These are phyloP conservation scores for Epinephelus moara DNA, from an alignment of 2,113 vertebrate species.

Conservation along the genomic window DNA sequence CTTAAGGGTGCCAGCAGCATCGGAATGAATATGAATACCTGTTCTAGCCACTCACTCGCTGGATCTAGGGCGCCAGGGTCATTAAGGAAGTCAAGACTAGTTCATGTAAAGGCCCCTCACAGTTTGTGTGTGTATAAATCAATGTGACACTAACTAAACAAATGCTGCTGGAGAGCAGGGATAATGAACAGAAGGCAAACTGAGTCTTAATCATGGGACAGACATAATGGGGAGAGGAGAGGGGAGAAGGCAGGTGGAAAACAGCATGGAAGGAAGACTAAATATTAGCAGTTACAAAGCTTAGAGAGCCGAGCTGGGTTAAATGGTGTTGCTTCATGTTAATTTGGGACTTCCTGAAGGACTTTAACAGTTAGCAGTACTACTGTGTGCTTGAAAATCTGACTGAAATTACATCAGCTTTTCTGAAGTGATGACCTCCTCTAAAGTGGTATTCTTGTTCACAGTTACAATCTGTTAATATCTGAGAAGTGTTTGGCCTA, in stretches of 20 bases:
- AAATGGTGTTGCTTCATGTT: background rate
- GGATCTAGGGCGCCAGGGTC: conserved; percentile 12
- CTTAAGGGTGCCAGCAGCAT: background rate
- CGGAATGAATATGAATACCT: background rate
- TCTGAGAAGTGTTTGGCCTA: background rate
- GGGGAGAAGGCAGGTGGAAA: conserved; percentile 29
- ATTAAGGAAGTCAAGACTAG: conserved; percentile 24
- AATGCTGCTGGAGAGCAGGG: conserved; percentile 44
- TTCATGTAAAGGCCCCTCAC: conserved; percentile 58
- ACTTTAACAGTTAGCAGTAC: background rate
- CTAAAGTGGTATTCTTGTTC: background rate
- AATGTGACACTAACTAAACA: conserved; percentile 73
- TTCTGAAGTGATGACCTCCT: background rate
- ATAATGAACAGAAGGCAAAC: conserved; percentile 71
- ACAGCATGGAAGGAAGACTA: conserved; percentile 2
- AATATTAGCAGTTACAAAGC: background rate
- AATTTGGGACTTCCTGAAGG: background rate
- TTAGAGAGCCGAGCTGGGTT: background rate
- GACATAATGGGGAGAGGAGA: conserved; percentile 34
- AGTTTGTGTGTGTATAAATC: conserved; percentile 66
- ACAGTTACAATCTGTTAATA: background rate
- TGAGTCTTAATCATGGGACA: conserved; percentile 58
- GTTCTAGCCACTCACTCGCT: background rate
- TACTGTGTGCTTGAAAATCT: background rate
- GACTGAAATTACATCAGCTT: background rate